These are phyloP conservation scores for Drosophila fungiperda DNA, from an alignment of 2,888 invertebrate species.

Conservation along the genomic window DNA sequence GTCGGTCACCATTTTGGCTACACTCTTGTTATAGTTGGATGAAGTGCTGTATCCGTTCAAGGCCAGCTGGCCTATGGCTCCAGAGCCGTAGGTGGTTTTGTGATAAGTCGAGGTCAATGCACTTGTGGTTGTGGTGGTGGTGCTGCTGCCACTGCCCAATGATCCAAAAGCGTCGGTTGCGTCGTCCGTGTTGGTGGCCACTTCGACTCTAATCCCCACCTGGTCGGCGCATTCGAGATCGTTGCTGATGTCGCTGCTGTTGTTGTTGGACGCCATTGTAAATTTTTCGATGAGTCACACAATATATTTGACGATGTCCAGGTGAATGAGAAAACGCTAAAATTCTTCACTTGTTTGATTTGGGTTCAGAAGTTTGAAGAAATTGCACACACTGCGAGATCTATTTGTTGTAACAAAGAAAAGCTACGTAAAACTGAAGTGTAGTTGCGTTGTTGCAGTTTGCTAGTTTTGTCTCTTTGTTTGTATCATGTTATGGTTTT, in stretches of 20 bases:
- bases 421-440: conserved; percentile 38
- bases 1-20: conserved; percentile 88
- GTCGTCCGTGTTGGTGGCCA: conserved; percentile 71
- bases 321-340: neutral
- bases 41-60: conserved; percentile 69
- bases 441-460: conserved; percentile 31
- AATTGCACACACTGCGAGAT: conserved; percentile 5
- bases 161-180: conserved; percentile 81
- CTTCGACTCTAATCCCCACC: conserved; percentile 70
- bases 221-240: conserved; percentile 69
- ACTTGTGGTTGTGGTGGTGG: conserved; percentile 7
- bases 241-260: conserved; percentile 36
- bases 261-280: conserved; percentile 59
- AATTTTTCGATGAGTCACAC: conserved; percentile 68
- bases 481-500: conserved; percentile 30
- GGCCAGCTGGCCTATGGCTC: conserved; percentile 80
- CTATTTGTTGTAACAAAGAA: conserved; percentile 51
- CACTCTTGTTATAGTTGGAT: conserved; percentile 74
- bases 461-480: conserved; percentile 48
- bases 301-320: conserved; percentile 12
- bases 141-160: conserved; percentile 36
- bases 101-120: conserved; percentile 41
- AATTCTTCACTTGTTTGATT: neutral
- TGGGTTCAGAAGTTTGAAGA: neutral
- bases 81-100: conserved; percentile 52